A percentile compares a stretch with the other conserved stretches of the same genome.
Conservation (phyloP, 2,888 invertebrate species). For the Agrochola circellaris region DNA sequence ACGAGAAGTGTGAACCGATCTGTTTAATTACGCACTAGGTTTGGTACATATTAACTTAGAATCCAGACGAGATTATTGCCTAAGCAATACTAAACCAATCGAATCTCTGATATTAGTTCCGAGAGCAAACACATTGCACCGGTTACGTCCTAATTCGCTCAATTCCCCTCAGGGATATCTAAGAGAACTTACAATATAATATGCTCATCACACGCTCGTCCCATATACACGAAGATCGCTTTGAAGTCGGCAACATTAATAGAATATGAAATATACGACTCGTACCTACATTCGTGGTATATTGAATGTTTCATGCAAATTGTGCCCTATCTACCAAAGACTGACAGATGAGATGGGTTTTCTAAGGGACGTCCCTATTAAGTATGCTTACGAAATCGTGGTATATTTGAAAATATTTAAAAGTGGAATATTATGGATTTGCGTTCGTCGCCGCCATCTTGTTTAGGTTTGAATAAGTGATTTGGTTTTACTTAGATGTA, state of each 20-base stretch:
- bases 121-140: conserved; percentile 29
- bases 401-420: conserved; percentile 58
- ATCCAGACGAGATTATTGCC: conserved; percentile 26
- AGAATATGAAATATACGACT: conserved; percentile 74
- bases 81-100: conserved; percentile 22
- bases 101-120: conserved; percentile 30
- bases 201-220: conserved; percentile 21
- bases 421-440: conserved; percentile 38
- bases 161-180: conserved; percentile 17
- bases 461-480: conserved; percentile 22
- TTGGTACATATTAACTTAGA: background rate
- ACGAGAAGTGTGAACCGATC: background rate
- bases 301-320: conserved; percentile 75
- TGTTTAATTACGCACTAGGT: background rate
- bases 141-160: conserved; percentile 12
- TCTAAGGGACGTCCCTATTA: conserved; percentile 57
- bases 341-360: conserved; percentile 68
- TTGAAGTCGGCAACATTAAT: conserved; percentile 70
- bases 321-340: conserved; percentile 64
- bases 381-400: conserved; percentile 56
- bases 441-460: conserved; percentile 43
- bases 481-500: conserved; percentile 24
- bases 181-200: conserved; percentile 32
- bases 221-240: conserved; percentile 34
- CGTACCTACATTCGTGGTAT: conserved; percentile 45